Evolutionary conservation across 2,113 vertebrate genomes (phyloP), one percentile per base, ranked within the genome.

Genomic region (Oceanodroma tethys): DNA sequence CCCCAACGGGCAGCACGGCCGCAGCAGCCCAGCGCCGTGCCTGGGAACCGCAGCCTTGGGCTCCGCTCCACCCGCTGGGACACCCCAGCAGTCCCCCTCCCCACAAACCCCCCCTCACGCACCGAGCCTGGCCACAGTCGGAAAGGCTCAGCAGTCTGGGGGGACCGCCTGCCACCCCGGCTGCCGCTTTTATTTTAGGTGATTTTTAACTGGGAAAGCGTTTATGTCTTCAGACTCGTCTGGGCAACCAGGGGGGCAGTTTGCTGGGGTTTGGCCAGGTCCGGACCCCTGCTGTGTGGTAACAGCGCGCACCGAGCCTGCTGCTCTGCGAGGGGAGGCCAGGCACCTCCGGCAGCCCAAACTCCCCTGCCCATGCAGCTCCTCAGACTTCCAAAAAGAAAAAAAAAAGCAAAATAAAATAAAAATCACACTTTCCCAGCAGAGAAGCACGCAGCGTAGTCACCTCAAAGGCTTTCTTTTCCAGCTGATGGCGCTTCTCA

Each of bases 391-490:
- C 81, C 60, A 30, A 40, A 65, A 40, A 20, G 9, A 21, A 72
- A 30, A 40, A 11, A 16, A 19, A 21, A 0, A 10, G 32, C 48
- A 3, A 75, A 55, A 27, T 15, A 17, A 66, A 32, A 11, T 7
- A 20, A 38, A 52, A 20, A 1, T 1, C 5, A 13, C 1, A 2
- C 32, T 78, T 22, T 62, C 40, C 60, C 66, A 9, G 29, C 30
- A 6, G 52, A 16, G 34, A 12, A 25, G 10, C 0, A 7, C 1
- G 0, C 36, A 11, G 60, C 3, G 5, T 5, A 36, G 94, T 92
- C 55, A 99, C 99, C 99, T 99, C 98, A 15, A 99, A 98, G 72
- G 94, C 96, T 13, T 97, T 97, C 62, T 96, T 98, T 43, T 99
- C 99, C 60, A 98, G 97, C 95, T 98, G 98, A 65, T 99, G 99